Percentiles rank a stretch among this genome's conserved stretches.
phyloP scores from a whole-genome alignment of 2,797 vertebrate genomes.

The Scomberomorus guttatus region DNA sequence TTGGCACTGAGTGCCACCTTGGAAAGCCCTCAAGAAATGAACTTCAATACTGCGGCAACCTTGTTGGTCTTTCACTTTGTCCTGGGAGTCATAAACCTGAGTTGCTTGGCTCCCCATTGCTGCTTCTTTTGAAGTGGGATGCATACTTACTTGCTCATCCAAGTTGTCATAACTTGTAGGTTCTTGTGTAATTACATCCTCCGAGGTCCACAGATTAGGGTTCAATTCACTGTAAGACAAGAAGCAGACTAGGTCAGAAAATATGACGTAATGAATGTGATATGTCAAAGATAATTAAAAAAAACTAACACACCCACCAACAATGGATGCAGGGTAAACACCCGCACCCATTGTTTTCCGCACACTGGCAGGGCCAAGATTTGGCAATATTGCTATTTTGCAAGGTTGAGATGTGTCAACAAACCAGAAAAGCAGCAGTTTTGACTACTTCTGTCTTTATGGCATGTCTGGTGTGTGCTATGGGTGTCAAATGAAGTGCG shows the following conservation, averaged over 20 bases:
- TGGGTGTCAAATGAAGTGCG: not conserved
- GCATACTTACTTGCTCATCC: conserved; percentile 83
- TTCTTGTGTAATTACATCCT: conserved; percentile 75
- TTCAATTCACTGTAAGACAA: conserved; percentile 80
- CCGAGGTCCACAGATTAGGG: conserved; percentile 76
- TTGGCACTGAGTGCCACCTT: conserved; percentile 31
- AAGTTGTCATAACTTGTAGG: conserved; percentile 63
- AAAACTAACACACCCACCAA: not conserved
- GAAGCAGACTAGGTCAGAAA: conserved; percentile 36
- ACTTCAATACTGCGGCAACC: conserved; percentile 49
- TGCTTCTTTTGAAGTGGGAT: conserved; percentile 54
- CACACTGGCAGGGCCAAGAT: not conserved
- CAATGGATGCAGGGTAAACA: not conserved
- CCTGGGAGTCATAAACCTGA: conserved; percentile 49
- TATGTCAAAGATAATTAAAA: not conserved
- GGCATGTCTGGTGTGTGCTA: not conserved
- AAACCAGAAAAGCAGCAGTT: not conserved
- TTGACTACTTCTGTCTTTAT: not conserved
- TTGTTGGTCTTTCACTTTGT: conserved; percentile 62
- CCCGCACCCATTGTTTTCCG: not conserved
- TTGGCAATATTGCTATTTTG: not conserved
- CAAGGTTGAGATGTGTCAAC: not conserved
- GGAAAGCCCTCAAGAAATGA: conserved; percentile 42
- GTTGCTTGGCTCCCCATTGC: conserved; percentile 50
- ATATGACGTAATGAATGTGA: not conserved